phyloP scores from a whole-genome alignment of 1,140 invertebrate species.

The Himalopsyche phryganea region DNA sequence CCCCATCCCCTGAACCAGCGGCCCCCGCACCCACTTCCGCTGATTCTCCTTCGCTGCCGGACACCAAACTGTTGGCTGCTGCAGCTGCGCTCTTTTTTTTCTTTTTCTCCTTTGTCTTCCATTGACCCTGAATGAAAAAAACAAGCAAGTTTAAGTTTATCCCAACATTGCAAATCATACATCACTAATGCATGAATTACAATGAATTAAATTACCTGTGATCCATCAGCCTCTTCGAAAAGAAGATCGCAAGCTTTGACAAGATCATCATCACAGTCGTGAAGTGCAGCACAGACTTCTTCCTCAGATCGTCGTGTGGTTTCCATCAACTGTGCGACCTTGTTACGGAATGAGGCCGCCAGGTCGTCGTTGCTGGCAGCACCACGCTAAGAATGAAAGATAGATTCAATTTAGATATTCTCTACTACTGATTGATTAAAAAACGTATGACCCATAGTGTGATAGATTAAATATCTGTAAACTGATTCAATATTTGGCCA shows the following conservation, averaged over 20 bases:
- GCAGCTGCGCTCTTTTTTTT: slow-evolving; percentile 71
- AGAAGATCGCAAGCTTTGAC: slow-evolving; percentile 60
- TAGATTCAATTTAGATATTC: no score
- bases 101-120: slow-evolving; percentile 79
- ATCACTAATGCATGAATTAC: no score
- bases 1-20: slow-evolving; percentile 31
- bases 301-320: slow-evolving; percentile 76
- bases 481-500: no score
- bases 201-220: no score
- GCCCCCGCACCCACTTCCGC: slow-evolving; percentile 45
- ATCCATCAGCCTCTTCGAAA: slow-evolving; percentile 44
- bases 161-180: no score
- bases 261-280: slow-evolving; percentile 77
- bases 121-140: slow-evolving; percentile 58
- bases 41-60: slow-evolving; percentile 44
- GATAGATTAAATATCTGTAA: no score
- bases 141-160: no score
- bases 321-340: slow-evolving; percentile 77
- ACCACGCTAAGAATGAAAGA: no score
- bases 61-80: slow-evolving; percentile 6
- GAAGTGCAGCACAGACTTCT: slow-evolving; percentile 76
- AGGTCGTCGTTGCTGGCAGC: slow-evolving; percentile 6
- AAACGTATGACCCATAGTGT: no score
- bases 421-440: no score
- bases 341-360: slow-evolving; percentile 8